Evolutionary conservation across 2,113 vertebrate species (phyloP).

Genomic region (Bettongia penicillata): DNA sequence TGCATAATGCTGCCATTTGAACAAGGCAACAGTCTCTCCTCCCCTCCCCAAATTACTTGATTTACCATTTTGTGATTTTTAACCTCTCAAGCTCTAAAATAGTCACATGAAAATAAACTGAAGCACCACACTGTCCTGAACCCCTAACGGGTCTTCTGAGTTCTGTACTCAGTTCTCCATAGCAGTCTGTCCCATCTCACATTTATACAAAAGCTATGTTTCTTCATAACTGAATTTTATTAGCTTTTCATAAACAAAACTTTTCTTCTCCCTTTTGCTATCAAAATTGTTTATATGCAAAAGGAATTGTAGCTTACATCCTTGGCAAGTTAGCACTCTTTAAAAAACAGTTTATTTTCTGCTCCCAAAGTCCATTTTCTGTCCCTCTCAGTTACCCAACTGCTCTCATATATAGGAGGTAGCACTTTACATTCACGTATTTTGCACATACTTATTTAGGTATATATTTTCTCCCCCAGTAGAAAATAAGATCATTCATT

Average conservation of each 20-base stretch:
- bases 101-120: background rate
- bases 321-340: background rate
- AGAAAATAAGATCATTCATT: background rate
- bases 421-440: background rate
- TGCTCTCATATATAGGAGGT: background rate
- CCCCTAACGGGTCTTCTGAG: background rate
- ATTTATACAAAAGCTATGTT: background rate
- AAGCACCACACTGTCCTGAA: background rate
- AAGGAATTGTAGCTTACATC: background rate
- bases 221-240: background rate
- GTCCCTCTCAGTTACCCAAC: background rate
- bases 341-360: background rate
- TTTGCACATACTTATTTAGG: background rate
- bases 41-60: background rate
- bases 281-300: background rate
- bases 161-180: background rate
- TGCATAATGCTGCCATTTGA: background rate
- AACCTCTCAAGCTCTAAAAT: background rate
- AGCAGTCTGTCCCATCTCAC: background rate
- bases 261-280: background rate
- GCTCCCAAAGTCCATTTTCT: background rate
- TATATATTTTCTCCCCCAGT: background rate
- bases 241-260: background rate
- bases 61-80: background rate
- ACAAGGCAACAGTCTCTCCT: background rate